Conservation (phyloP, 2,113 vertebrate genomes). For the Nannobrachium achirus region DNA sequence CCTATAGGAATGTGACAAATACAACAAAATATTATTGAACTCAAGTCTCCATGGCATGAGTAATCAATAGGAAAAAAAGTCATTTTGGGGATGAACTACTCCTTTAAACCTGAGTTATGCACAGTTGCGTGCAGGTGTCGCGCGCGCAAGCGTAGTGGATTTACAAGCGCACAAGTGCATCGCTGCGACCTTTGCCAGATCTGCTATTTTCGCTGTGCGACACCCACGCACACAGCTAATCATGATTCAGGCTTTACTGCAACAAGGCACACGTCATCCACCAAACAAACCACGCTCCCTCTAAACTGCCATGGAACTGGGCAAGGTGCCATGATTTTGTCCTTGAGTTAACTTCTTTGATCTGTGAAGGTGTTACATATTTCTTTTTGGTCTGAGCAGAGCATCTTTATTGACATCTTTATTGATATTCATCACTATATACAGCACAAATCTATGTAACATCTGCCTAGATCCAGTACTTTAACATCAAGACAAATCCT, state of each 20-base stretch:
- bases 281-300: neutral
- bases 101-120: too few species aligned
- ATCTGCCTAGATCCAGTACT: slow-evolving; percentile 19
- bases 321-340: slow-evolving; percentile 44
- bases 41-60: too few species aligned
- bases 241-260: neutral
- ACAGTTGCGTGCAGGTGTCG: too few species aligned
- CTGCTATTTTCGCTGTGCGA: too few species aligned
- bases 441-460: slow-evolving; percentile 34
- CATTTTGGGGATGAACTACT: too few species aligned
- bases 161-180: too few species aligned
- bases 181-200: too few species aligned
- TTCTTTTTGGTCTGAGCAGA: slow-evolving; percentile 8
- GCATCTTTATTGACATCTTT: slow-evolving; percentile 10
- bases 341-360: slow-evolving; percentile 35
- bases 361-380: slow-evolving; percentile 34
- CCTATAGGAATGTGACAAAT: too few species aligned
- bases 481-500: slow-evolving; percentile 46
- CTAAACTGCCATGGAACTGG: slow-evolving; percentile 42
- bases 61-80: too few species aligned
- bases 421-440: neutral
- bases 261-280: slow-evolving; percentile 42
- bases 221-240: too few species aligned
- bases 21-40: too few species aligned
- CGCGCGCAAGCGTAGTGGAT: too few species aligned